Evolutionary conservation across 2,888 invertebrate genomes (phyloP), one percentile per base, ranked within the genome.

Genomic region (Trissoscelio sp.): DNA sequence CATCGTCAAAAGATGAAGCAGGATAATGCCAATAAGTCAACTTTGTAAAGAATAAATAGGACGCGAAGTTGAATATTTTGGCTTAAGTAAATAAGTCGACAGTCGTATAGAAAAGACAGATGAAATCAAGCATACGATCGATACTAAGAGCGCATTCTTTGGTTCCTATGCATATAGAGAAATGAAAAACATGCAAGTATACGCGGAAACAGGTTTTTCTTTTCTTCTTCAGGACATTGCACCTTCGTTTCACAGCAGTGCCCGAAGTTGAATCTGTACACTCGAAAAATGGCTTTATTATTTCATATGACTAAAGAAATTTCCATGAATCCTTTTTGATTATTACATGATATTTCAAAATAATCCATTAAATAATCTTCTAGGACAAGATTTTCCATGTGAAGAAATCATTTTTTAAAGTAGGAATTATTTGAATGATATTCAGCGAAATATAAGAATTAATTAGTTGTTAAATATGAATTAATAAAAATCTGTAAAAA

Each of bases 61-160:
- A 64, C 70, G 70, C 78, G 44, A 70, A 77, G 78, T 78, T 57
- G 70, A 62, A 70, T 70, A 62, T 77, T 78, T 78, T 62, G 62
- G 39, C 78, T 78, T 78, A 78, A 78, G 78, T 78, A 78, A 78
- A 78, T 78, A 78, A 78, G 78, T 78, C 78, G 78, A 62, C 74
- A 60, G 67, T 67, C 53, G 75, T 69, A 60, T 18, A 20, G 58
- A 39, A 70, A 22, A 70, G 28, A 24, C 77, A 55, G 62, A 78
- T 78, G 78, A 78, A 78, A 70, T 78, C 70, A 70, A 78, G 70
- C 70, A 64, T 62, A 16, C 60, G 70, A 78, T 78, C 70, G 78
- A 78, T 78, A 70, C 24, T 9, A 39, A 46, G 28, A 37, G 44
- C 24, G 60, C 77, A 67, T 75, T 75, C 75, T 31, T 46, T 9